Evolutionary conservation across 2,888 invertebrate species (phyloP), one percentile per base, ranked within the genome.

Genomic region (Aporophyla lueneburgensis): DNA sequence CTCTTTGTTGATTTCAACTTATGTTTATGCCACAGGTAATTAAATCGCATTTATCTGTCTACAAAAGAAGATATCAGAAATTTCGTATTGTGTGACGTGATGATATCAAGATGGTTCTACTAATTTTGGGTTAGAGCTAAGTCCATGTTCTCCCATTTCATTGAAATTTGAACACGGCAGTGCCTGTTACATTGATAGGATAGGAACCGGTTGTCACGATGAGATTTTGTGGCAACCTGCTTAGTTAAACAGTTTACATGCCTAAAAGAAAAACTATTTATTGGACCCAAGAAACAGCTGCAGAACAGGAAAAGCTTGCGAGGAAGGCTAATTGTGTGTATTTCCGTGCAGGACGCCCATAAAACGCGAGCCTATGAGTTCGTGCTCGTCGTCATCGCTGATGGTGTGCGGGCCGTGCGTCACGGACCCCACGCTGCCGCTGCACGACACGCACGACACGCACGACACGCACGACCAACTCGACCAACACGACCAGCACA

Each of bases 341-440:
- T 21, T 40, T 24, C 0, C 54, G 51, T 76, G 0, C 89, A 95
- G 96, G 79, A 96, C 96, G 65, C 96, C 96, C 0, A 92, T 96
- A 74, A 96, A 96, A 86, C 94, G 94, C 49, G 96, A 96, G 91
- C 93, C 93, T 75, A 53, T 73, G 81, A 84, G 72, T 71, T 74
- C 80, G 76, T 73, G 71, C 33, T 71, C 83, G 70, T 69, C 83
- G 67, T 79, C 67, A 63, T 81, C 66, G 62, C 88, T 93, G 78
- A 89, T 88, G 89, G 92, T 93, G 90, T 87, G 91, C 80, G 88
- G 94, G 89, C 96, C 96, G 70, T 94, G 96, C 91, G 94, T 94
- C 67, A 95, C 95, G 27, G 96, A 96, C 92, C 96, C 96, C 90
- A 96, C 96, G 87, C 91, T 96, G 88, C 94, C 96, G 87, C 90